Conservation (phyloP, 2,888 invertebrate species). For the Cataglyphis albicans region DNA sequence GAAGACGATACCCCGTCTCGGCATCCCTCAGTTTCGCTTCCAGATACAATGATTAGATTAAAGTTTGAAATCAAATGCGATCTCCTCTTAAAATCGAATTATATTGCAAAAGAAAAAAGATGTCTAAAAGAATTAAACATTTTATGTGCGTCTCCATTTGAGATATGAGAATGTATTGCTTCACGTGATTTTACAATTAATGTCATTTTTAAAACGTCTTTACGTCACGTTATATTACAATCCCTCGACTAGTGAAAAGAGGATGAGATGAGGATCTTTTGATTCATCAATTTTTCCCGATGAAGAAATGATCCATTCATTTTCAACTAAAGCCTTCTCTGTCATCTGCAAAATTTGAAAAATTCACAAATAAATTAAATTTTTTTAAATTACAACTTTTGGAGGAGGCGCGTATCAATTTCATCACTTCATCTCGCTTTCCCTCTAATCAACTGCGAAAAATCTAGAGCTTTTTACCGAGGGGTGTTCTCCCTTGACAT, state of each 20-base stretch:
- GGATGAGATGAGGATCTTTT: neutral
- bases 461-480: slow-evolving; percentile 87
- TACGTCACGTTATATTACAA: neutral
- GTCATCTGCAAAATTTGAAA: neutral
- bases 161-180: neutral
- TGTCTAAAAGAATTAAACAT: neutral
- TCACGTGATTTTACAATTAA: neutral
- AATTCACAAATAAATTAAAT: neutral
- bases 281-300: neutral
- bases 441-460: neutral
- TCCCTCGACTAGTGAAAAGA: neutral
- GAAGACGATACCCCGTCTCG: neutral
- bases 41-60: neutral
- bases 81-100: slow-evolving; percentile 18
- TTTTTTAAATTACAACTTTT: neutral
- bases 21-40: neutral
- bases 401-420: no score
- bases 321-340: neutral
- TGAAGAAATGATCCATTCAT: neutral
- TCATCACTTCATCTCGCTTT: neutral
- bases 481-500: slow-evolving; percentile 92
- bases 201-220: neutral
- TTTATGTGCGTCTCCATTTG: neutral
- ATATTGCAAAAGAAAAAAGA: neutral
- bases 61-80: slow-evolving; percentile 10